Percentiles rank a stretch among this genome's conserved stretches.
Conservation (phyloP, 2,888 invertebrate species). For the Sabatieria punctata region DNA sequence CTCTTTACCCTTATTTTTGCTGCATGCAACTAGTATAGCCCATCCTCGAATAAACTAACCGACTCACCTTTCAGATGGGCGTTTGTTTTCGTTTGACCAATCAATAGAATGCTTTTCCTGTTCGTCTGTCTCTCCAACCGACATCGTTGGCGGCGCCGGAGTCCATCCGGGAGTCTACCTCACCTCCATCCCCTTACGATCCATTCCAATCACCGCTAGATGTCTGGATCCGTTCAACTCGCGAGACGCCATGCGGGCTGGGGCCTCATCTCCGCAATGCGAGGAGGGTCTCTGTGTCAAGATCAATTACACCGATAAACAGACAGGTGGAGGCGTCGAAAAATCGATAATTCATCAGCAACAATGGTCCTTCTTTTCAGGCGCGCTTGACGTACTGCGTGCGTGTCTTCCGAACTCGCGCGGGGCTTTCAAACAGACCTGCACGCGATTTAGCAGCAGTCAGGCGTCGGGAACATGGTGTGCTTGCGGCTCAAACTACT, state of each 20-base stretch:
- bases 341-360: background rate
- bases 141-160: conserved; percentile 9
- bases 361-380: conserved; percentile 4
- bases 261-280: conserved; percentile 5
- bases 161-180: conserved; percentile 10
- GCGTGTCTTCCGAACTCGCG: conserved; percentile 9
- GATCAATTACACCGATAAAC: conserved; percentile 9
- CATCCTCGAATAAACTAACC: too few relatives aligned
- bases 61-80: too few relatives aligned
- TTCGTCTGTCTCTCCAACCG: conserved; percentile 5
- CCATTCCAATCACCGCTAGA: background rate
- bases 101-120: conserved; percentile 10
- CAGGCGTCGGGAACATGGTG: conserved; percentile 11
- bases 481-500: conserved; percentile 9
- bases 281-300: conserved; percentile 10
- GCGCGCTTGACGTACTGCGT: conserved; percentile 9
- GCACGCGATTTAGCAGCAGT: conserved; percentile 7
- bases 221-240: background rate
- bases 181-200: background rate
- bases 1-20: too few relatives aligned
- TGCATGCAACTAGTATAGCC: too few relatives aligned
- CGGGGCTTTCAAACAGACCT: conserved; percentile 10
- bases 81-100: too few relatives aligned
- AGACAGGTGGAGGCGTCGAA: conserved; percentile 1
- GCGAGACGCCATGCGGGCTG: background rate